Base-by-base conservation (phyloP, 2,888 invertebrate genomes). In the Lypha dubia region DNA sequence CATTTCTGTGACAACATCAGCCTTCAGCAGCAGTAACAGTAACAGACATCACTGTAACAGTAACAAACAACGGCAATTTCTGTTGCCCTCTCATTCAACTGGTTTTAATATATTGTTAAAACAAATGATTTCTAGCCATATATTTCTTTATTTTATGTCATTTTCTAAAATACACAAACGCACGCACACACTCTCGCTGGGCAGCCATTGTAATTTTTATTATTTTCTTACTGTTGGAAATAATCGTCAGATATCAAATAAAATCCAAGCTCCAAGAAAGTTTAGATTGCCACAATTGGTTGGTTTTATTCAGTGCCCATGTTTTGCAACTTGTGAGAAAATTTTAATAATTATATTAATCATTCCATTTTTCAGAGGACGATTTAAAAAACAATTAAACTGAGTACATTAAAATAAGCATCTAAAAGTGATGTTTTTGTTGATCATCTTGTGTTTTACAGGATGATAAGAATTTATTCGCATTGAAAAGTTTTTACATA, bases 221-320 rank as follows among this genome's bases (percentile, higher is more conserved):
- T 51, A 13, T 56, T 68, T 60, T 46, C 4, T 67, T n/a, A 49
- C 13, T 46, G 9, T 44, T 17, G n/a, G 51, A 38, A 49, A 67
- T 73, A 17, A 22, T 58, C 65, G 65, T 56, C 79, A 63, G 17
- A 71, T 58, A 71, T 17, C 73, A 79, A 73, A 49, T 28, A 73
- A n/a, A n/a, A n/a, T 67, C 6, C n/a, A 60, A 53, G 58, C 58
- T 17, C 17, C 41, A 44, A n/a, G 65, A 67, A 32, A 1, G n/a
- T 44, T 46, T 20, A 7, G 6, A 20, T 41, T 7, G 32, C 22
- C 32, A 32, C 28, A 17, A 32, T 32, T 60, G 5, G 7, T 35
- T 9, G 13, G 6, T 65, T 28, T 56, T 60, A 58, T 24, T 53
- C 51, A 28, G 13, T n/a, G n/a, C n/a, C n/a, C n/a, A n/a, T n/a